These are phyloP conservation scores for Cheracebus regulus DNA, from an alignment of 2,797 vertebrate genomes.

Conservation along the genomic window DNA sequence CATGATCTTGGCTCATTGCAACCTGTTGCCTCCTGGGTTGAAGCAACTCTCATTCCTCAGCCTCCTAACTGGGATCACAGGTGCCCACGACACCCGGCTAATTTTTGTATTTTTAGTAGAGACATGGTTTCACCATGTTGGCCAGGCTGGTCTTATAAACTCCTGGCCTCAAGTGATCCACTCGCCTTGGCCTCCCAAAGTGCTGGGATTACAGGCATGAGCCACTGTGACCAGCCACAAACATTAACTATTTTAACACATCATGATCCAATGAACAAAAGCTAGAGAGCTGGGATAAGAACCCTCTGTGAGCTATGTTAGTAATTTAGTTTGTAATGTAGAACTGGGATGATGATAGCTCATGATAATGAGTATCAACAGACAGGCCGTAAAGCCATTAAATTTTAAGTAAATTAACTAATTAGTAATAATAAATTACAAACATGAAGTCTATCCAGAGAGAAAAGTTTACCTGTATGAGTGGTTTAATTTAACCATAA, in stretches of 20 bases:
- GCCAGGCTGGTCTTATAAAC: not conserved
- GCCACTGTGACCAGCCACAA: not conserved
- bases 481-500: not conserved
- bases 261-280: not conserved
- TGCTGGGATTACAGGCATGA: not conserved
- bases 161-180: not conserved
- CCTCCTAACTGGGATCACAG: not conserved
- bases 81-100: not conserved
- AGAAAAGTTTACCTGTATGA: not conserved
- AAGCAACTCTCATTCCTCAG: not conserved
- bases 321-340: not conserved
- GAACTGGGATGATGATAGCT: not conserved
- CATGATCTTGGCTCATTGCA: not conserved
- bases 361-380: not conserved
- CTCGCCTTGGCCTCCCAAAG: not conserved
- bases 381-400: not conserved
- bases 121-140: not conserved
- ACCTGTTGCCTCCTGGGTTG: not conserved
- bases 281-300: not conserved
- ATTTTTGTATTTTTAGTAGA: not conserved
- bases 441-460: not conserved
- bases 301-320: not conserved
- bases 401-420: not conserved
- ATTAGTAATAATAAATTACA: not conserved
- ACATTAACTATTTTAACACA: not conserved